phyloP scores from a whole-genome alignment of 2,113 vertebrate species.

The Hyperopisus bebe region DNA sequence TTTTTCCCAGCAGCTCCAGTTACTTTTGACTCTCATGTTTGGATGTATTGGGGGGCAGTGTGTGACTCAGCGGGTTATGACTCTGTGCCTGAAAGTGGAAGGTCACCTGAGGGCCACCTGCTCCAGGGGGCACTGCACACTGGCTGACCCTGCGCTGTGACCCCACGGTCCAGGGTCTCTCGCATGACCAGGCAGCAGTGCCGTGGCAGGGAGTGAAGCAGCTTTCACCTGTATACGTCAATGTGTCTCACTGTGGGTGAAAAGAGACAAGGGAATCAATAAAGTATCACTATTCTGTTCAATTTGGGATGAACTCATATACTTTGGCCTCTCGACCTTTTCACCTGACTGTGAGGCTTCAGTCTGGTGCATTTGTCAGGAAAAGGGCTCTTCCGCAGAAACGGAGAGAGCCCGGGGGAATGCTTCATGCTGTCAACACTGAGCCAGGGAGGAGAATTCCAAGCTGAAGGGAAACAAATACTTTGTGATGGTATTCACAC shows the following conservation, averaged over 20 bases:
- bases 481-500: not conserved
- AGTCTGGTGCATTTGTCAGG: not conserved
- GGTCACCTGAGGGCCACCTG: not conserved
- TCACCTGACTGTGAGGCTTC: not conserved
- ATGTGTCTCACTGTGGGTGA: not conserved
- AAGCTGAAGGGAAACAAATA: not conserved
- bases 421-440: not conserved
- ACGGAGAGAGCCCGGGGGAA: not conserved
- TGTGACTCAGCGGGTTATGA: not conserved
- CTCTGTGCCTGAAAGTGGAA: not conserved
- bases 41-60: not conserved
- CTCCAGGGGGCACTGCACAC: not conserved
- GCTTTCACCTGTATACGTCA: not conserved
- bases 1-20: not conserved
- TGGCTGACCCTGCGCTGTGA: not conserved
- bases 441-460: not conserved
- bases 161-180: no score
- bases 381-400: not conserved
- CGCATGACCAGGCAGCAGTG: no score
- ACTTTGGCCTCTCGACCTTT: not conserved
- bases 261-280: not conserved
- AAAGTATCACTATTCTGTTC: not conserved
- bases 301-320: no score
- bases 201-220: no score
- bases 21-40: not conserved